Conservation (phyloP, 2,113 vertebrate genomes). For the Onychorhynchus coronatus region DNA sequence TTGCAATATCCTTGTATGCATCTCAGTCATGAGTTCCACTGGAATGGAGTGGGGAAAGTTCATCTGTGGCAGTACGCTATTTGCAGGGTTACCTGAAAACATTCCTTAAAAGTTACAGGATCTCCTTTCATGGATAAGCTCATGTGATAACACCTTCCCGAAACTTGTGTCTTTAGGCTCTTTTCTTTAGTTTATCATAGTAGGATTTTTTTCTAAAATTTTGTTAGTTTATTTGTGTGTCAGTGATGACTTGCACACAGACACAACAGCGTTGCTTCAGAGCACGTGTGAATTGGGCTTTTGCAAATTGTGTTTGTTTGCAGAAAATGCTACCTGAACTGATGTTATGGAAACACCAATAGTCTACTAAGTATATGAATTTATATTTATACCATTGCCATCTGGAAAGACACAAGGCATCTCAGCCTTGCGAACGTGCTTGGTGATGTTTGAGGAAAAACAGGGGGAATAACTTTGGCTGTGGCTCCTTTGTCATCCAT, state of each 20-base stretch:
- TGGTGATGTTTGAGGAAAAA: neutral
- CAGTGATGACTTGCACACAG: neutral
- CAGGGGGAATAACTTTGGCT: neutral
- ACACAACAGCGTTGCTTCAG: neutral
- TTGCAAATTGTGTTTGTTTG: neutral
- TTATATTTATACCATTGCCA: neutral
- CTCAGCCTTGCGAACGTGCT: neutral
- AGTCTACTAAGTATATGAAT: neutral
- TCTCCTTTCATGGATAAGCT: neutral
- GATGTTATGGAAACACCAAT: neutral
- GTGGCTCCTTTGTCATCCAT: neutral
- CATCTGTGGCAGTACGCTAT: fast-evolving
- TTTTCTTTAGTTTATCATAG: neutral
- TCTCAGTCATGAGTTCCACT: neutral
- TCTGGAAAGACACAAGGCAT: neutral
- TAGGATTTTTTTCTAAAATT: neutral
- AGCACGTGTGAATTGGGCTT: neutral
- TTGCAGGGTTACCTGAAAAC: neutral
- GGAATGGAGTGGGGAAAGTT: neutral
- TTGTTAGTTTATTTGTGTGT: neutral
- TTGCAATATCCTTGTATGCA: neutral
- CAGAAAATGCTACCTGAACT: neutral
- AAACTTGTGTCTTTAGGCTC: neutral
- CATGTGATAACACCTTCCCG: neutral
- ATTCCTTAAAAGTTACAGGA: neutral